A percentile compares a stretch with the other conserved stretches of the same genome.
Evolutionary conservation across 2,113 vertebrate species (phyloP).

Genomic region (Bostrychus sinensis): DNA sequence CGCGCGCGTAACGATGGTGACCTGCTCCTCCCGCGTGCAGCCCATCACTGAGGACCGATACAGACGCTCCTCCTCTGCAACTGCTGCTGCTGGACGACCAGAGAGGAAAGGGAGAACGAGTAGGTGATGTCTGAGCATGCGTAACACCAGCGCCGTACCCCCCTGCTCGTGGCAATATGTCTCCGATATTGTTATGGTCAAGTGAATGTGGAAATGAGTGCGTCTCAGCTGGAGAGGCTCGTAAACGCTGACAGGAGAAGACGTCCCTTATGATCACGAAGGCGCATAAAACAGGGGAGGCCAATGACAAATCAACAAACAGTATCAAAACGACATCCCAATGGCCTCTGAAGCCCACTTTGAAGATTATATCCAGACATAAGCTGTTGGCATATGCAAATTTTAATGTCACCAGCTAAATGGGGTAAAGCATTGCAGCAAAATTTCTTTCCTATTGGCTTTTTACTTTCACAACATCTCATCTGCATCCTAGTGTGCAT

Average conservation of each 20-base stretch:
- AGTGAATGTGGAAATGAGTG: background rate
- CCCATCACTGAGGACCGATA: slow-evolving; percentile 46
- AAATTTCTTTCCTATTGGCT: no score
- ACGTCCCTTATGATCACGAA: background rate
- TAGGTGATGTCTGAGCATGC: slow-evolving; percentile 69
- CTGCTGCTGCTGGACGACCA: background rate
- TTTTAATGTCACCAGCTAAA: background rate
- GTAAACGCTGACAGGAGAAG: background rate
- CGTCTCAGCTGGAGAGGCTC: background rate
- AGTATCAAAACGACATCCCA: no score
- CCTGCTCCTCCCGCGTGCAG: slow-evolving; percentile 18
- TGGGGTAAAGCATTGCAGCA: no score
- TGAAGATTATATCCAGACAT: slow-evolving; percentile 5
- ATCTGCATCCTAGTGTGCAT: no score
- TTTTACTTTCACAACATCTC: no score
- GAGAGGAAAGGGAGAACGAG: slow-evolving; percentile 13
- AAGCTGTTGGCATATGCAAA: background rate
- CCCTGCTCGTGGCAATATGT: slow-evolving; percentile 12
- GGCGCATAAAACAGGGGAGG: background rate
- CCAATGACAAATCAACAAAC: background rate
- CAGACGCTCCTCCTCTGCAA: slow-evolving; percentile 42
- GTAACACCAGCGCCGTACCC: slow-evolving; percentile 24
- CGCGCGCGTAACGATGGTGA: slow-evolving; percentile 19
- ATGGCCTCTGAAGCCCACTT: background rate
- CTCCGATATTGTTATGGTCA: background rate